Percentiles rank a stretch among this genome's conserved stretches.
Conservation (phyloP, 2,888 invertebrate genomes). For the Lepidochitona cinerea region DNA sequence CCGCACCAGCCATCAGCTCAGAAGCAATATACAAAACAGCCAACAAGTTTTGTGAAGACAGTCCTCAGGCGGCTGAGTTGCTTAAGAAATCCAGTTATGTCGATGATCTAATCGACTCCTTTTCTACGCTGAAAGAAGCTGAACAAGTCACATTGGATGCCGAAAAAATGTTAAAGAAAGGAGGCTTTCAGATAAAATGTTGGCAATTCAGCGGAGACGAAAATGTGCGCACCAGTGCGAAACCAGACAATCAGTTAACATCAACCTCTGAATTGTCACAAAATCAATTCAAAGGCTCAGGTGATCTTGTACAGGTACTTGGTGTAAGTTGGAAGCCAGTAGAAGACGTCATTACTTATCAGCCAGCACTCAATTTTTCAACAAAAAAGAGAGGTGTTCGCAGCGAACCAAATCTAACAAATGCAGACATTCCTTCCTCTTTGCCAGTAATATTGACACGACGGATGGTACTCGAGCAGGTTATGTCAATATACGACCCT, state of each 20-base stretch:
- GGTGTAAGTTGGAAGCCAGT: not conserved
- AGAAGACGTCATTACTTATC: slow-evolving; percentile 3
- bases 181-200: slow-evolving; percentile 1
- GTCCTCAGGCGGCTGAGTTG: slow-evolving; percentile 1
- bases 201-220: not conserved
- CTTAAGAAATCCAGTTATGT: slow-evolving; percentile 10
- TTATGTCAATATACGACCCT: slow-evolving; percentile 8
- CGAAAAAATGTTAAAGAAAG: slow-evolving; percentile 8
- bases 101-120: slow-evolving; percentile 4
- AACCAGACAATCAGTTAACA: not conserved
- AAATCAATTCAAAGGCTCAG: not conserved
- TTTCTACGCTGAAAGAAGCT: not conserved
- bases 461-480: not conserved
- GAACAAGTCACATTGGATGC: slow-evolving; percentile 2
- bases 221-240: not conserved
- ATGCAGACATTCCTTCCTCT: not conserved
- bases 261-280: not conserved
- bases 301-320: not conserved
- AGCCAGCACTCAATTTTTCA: slow-evolving; percentile 7
- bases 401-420: not conserved
- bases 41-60: not conserved
- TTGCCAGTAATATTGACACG: not conserved
- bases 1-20: not conserved
- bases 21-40: slow-evolving; percentile 13
- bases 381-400: not conserved